Conservation (phyloP, 2,888 invertebrate species). For the Andrena bicolor region DNA sequence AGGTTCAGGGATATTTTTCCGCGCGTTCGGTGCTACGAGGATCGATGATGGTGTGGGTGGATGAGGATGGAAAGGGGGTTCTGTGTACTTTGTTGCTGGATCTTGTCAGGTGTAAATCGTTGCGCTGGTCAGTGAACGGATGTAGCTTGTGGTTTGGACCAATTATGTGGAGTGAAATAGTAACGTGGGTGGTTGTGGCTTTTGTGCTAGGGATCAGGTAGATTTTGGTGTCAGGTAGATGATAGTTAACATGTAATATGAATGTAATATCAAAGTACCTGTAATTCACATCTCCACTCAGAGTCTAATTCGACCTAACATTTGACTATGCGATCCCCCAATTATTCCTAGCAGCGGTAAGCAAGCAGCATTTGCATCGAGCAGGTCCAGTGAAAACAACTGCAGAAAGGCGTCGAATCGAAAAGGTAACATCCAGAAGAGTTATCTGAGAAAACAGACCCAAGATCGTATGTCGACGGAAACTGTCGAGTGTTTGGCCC, state of each 20-base stretch:
- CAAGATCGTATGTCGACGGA: slow-evolving; percentile 49
- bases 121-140: slow-evolving; percentile 17
- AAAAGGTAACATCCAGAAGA: slow-evolving; percentile 18
- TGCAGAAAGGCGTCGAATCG: slow-evolving; percentile 2
- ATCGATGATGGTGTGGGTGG: slow-evolving; percentile 10
- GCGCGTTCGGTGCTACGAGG: not conserved
- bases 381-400: not conserved
- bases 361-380: not conserved
- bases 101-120: not conserved
- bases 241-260: no score
- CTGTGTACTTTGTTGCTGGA: not conserved
- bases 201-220: no score
- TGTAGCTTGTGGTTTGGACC: slow-evolving; percentile 10
- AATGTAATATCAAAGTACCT: no score
- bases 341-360: not conserved
- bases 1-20: slow-evolving; percentile 12
- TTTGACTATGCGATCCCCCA: not conserved
- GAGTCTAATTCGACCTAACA: not conserved
- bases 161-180: not conserved
- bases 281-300: not conserved
- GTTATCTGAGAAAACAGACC: slow-evolving; percentile 45
- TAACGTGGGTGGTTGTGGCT: no score
- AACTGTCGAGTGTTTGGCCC: slow-evolving; percentile 58
- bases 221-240: no score
- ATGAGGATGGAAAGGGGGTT: not conserved